These are phyloP conservation scores for Poeciliopsis prolifica DNA, from an alignment of 2,113 vertebrate genomes.

Conservation along the genomic window DNA sequence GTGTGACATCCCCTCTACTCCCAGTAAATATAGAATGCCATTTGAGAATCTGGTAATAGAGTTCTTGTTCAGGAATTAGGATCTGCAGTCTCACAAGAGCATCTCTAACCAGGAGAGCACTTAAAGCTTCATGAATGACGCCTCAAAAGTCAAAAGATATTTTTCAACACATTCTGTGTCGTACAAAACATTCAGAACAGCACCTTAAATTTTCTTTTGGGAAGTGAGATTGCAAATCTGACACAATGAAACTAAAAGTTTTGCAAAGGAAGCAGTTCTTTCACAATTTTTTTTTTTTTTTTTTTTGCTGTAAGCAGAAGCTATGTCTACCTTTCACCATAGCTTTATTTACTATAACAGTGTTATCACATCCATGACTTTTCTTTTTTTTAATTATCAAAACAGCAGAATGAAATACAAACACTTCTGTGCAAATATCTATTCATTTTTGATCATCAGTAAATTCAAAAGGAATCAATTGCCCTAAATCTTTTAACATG, in stretches of 20 bases:
- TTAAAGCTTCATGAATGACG: conserved; percentile 42
- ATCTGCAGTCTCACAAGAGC: neutral
- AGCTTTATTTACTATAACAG: neutral
- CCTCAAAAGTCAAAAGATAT: conserved; percentile 22
- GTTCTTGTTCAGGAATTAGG: neutral
- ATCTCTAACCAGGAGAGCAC: conserved; percentile 12
- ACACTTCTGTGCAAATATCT: neutral
- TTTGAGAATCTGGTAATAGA: neutral
- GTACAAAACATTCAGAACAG: conserved; percentile 19
- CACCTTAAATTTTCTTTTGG: conserved; percentile 13
- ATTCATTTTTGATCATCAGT: neutral
- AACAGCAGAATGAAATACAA: neutral
- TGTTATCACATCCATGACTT: neutral
- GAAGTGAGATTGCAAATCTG: neutral
- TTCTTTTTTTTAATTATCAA: neutral
- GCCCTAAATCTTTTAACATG: neutral
- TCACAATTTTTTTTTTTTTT: neutral
- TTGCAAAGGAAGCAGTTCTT: neutral
- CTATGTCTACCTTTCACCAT: neutral
- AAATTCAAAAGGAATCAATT: neutral
- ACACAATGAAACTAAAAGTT: conserved; percentile 1
- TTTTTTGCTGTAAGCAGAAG: neutral
- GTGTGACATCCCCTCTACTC: too few relatives aligned
- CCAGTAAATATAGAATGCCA: too few relatives aligned
- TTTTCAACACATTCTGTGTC: conserved; percentile 48